A percentile compares a stretch with the other conserved stretches of the same genome.
Conservation (phyloP, 2,888 invertebrate genomes). For the Agrochola litura region DNA sequence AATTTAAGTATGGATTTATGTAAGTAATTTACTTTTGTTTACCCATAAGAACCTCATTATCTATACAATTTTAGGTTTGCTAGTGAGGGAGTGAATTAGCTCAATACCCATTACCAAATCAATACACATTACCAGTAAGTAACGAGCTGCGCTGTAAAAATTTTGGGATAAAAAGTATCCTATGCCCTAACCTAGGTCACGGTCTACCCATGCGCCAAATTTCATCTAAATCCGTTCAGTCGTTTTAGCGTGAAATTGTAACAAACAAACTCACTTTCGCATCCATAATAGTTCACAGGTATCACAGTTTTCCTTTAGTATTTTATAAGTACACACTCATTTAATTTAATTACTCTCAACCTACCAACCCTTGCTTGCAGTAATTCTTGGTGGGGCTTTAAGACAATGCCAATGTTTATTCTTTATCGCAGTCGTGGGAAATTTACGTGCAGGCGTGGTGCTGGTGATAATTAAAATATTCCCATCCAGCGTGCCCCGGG, state of each 20-base stretch:
- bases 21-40: too few relatives aligned
- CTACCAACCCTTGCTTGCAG: conserved; percentile 80
- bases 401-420: conserved; percentile 89
- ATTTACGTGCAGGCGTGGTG: conserved; percentile 81
- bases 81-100: too few relatives aligned
- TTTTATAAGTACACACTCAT: background rate
- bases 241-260: too few relatives aligned
- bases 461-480: conserved; percentile 89
- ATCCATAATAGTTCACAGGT: background rate
- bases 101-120: background rate
- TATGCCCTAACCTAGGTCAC: too few relatives aligned
- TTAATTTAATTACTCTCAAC: conserved; percentile 4
- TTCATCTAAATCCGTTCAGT: too few relatives aligned
- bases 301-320: background rate
- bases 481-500: conserved; percentile 77
- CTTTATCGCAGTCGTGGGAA: conserved; percentile 91
- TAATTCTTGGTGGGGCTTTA: conserved; percentile 86
- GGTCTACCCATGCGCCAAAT: too few relatives aligned
- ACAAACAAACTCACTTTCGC: too few relatives aligned
- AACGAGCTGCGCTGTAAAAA: background rate
- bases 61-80: too few relatives aligned
- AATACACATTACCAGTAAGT: background rate
- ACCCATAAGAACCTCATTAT: too few relatives aligned
- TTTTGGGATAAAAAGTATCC: too few relatives aligned
- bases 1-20: too few relatives aligned